Percentiles rank a stretch among this genome's conserved stretches.
Evolutionary conservation across 1,140 invertebrate genomes (phyloP).

Genomic region (Nixonia krombeini): DNA sequence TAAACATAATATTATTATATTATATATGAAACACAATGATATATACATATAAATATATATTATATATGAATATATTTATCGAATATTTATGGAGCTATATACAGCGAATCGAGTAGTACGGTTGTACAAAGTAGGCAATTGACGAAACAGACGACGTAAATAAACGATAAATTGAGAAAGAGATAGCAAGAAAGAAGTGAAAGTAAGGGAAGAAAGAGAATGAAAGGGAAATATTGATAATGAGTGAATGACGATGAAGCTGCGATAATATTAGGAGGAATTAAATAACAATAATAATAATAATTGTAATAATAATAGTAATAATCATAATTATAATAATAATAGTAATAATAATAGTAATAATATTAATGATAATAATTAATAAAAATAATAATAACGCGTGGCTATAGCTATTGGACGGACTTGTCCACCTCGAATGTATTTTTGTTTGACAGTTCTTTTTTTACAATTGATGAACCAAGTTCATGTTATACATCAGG

Average conservation of each 20-base stretch:
- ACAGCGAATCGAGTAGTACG: constrained; percentile 58
- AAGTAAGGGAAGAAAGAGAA: constrained; percentile 1
- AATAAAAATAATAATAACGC: too few species aligned
- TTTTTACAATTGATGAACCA: constrained; percentile 64
- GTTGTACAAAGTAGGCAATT: constrained; percentile 64
- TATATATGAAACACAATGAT: constrained; percentile 62
- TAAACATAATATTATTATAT: constrained; percentile 57
- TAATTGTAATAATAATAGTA: too few species aligned
- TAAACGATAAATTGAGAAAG: constrained; percentile 34
- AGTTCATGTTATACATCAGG: constrained; percentile 71
- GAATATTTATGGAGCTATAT: constrained; percentile 69
- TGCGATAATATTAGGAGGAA: constrained; percentile 18
- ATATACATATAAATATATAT: constrained; percentile 54
- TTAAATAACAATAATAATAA: constrained; percentile 20
- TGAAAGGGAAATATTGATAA: constrained; percentile 11
- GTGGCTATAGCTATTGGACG: constrained; percentile 48
- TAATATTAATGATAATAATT: constrained; percentile 13
- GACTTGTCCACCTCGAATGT: constrained; percentile 45
- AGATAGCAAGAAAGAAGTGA: too few species aligned
- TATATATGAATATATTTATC: constrained; percentile 68
- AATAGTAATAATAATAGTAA: too few species aligned
- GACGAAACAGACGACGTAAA: constrained; percentile 29
- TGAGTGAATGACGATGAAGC: background rate
- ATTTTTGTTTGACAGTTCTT: constrained; percentile 61
- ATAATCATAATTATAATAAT: too few species aligned